Base-by-base conservation (phyloP, 2,113 vertebrate genomes). In the Acanthisitta chloris region DNA sequence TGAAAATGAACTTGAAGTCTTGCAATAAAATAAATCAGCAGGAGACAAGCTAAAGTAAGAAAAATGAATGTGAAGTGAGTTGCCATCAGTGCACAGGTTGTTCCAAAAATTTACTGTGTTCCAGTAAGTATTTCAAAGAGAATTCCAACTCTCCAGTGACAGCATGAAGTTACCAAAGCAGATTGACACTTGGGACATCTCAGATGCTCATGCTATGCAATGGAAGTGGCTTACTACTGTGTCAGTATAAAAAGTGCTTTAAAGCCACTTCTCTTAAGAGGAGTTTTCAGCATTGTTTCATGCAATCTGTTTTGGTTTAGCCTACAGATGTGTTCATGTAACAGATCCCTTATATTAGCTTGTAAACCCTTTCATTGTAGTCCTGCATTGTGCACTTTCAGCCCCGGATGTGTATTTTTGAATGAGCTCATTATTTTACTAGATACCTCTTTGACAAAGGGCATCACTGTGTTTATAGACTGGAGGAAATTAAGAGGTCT, bases 291-390 rank as follows among this genome's bases (percentile, higher is more conserved):
- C 12, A 29, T 45, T 90, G 81, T 94, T 87, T 80, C 2, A 3
- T 62, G 52, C 73, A 94, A 91, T 91, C 49, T 96, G 95, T 80
- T 96, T 96, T 88, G 72, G 11, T 83, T 92, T 96, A 95, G 87
- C 69, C 64, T 80, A 26, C 74, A 92, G 73, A 91, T 79, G 57
- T 95, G 91, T 97, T 96, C 94, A 94, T 80, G 84, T 90, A 92
- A 76, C 72, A 94, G 55, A 79, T 81, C 62, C 61, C 71, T 94
- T 90, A 31, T 83, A 87, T 88, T 52, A 48, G 54, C 86, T 94
- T 92, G 81, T 94, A 92, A 94, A 96, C 58, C 48, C 25, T 89
- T 83, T 94, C 81, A 66, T 72, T 96, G 67, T 83, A 72, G 59
- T 45, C 79, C 34, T 54, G 64, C 46, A 64, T 55, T 88, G 64